Evolutionary conservation across 2,888 invertebrate species (phyloP).

Genomic region (Smittia sp.): DNA sequence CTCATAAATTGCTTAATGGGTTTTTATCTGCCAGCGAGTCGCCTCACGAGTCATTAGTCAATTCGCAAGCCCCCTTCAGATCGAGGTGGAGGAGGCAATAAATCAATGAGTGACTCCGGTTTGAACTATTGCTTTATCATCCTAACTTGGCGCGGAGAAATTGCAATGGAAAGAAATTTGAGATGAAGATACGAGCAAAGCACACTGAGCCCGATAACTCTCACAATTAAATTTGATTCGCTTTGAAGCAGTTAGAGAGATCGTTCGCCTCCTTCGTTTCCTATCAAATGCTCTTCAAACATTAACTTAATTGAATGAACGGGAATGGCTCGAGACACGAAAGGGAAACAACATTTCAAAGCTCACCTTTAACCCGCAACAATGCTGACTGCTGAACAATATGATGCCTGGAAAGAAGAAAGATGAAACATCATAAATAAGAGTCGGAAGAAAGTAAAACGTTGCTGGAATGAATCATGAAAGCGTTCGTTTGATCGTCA

Average conservation of each 20-base stretch:
- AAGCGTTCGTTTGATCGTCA: neutral
- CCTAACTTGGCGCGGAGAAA: neutral
- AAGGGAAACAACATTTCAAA: conserved; percentile 19
- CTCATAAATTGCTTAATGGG: neutral
- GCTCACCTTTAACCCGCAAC: conserved; percentile 35
- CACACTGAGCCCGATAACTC: neutral
- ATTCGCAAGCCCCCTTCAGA: neutral
- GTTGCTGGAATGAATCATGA: conserved; percentile 25
- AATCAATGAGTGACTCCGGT: neutral
- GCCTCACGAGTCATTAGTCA: neutral
- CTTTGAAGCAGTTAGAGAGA: neutral
- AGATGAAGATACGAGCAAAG: neutral
- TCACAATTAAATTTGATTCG: conserved; percentile 10
- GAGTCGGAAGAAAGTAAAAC: conserved; percentile 28
- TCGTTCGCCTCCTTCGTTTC: neutral
- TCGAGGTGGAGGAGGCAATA: neutral
- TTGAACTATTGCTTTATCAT: neutral
- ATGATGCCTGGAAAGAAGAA: conserved; percentile 32
- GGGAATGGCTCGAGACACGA: neutral
- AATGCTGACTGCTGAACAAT: conserved; percentile 37
- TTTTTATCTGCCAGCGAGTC: neutral
- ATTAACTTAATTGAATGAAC: conserved; percentile 22
- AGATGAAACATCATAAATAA: neutral
- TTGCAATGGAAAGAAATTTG: neutral
- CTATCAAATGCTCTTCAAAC: conserved; percentile 24